Evolutionary conservation across 37 sponge, comb jelly and placozoan genomes (phyloP).

Genomic region (Cladorhizidae sp.): DNA sequence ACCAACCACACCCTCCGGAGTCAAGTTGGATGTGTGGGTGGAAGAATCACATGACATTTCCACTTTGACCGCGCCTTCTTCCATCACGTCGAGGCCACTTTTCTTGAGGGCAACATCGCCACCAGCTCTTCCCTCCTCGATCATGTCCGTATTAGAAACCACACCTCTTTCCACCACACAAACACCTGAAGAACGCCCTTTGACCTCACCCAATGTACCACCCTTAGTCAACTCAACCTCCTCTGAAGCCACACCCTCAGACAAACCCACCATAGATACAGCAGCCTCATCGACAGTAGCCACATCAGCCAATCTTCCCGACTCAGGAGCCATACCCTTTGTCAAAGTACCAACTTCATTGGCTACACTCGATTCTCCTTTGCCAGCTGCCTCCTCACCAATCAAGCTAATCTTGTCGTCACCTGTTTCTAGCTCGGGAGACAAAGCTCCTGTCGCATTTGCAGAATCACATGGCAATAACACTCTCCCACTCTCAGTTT

Average conservation of each 20-base stretch:
- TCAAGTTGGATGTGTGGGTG: background rate
- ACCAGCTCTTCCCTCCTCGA: background rate
- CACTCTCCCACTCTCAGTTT: background rate
- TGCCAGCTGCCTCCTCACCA: background rate
- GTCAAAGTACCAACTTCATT: background rate
- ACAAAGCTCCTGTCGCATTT: too few relatives aligned
- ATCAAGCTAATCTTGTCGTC: too few relatives aligned
- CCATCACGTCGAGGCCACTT: too few relatives aligned
- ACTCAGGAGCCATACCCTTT: background rate
- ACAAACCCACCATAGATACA: background rate
- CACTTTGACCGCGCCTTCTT: background rate
- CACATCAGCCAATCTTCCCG: background rate
- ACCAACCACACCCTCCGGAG: conserved; percentile 4
- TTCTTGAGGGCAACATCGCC: background rate
- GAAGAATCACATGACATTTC: background rate
- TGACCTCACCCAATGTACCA: background rate
- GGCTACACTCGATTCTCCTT: background rate
- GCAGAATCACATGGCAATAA: too few relatives aligned
- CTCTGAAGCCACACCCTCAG: conserved; percentile 11
- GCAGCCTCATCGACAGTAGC: background rate
- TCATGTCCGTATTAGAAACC: background rate
- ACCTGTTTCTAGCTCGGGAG: too few relatives aligned
- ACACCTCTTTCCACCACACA: too few relatives aligned
- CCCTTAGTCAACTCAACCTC: background rate
- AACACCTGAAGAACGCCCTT: background rate